These are phyloP conservation scores for Stratiomys singularior DNA, from an alignment of 2,888 invertebrate species.

Conservation along the genomic window DNA sequence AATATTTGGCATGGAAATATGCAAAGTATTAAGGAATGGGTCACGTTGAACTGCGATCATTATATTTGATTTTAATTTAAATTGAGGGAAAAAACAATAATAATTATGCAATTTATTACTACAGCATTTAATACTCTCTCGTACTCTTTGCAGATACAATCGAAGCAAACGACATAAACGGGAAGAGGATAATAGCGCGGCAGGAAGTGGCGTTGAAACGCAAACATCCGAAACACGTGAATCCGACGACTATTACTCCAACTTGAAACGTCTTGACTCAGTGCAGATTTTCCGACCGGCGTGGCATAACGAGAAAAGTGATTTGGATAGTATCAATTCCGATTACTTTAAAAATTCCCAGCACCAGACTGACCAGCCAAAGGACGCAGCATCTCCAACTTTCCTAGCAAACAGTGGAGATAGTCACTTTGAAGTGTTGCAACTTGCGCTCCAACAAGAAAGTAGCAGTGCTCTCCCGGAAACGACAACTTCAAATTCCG, in stretches of 20 bases:
- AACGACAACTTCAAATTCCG: constrained; percentile 63
- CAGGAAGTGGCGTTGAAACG: constrained; percentile 53
- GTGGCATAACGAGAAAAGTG: constrained; percentile 64
- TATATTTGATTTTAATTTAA: too few species aligned
- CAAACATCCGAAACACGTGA: constrained; percentile 57
- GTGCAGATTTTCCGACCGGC: constrained; percentile 49
- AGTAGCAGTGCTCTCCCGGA: constrained; percentile 61
- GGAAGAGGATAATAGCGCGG: constrained; percentile 51
- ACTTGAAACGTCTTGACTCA: constrained; percentile 63
- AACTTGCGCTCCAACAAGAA: constrained; percentile 55
- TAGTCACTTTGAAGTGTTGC: constrained; percentile 52
- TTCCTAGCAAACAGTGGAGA: constrained; percentile 44
- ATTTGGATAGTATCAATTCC: constrained; percentile 65
- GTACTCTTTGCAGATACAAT: constrained; percentile 22
- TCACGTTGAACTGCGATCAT: too few species aligned
- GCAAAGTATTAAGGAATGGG: too few species aligned
- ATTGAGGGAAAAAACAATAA: too few species aligned
- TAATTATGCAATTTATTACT: too few species aligned
- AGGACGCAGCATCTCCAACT: background rate
- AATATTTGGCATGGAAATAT: too few species aligned
- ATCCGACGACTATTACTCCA: constrained; percentile 64
- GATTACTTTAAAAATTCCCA: constrained; percentile 65
- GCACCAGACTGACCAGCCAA: constrained; percentile 59
- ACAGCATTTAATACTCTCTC: too few species aligned
- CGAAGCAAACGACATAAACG: constrained; percentile 39